These are phyloP conservation scores for Crotalus horridus DNA, from an alignment of 2,113 vertebrate genomes.

Conservation along the genomic window DNA sequence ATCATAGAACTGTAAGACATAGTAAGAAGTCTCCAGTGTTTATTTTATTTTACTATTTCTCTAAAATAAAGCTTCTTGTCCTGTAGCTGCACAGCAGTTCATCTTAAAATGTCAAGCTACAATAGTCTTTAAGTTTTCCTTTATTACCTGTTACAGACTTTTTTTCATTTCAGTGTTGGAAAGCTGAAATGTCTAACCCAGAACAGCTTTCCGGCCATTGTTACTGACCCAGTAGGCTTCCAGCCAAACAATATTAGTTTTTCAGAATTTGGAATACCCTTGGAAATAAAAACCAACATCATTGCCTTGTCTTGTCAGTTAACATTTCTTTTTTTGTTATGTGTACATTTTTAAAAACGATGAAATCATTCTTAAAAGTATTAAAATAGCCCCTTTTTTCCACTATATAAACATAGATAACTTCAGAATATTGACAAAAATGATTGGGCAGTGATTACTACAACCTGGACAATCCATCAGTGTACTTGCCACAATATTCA, in stretches of 20 bases:
- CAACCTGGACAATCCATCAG: neutral
- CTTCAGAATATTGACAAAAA: neutral
- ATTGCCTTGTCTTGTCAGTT: neutral
- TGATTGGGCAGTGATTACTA: neutral
- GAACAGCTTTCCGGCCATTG: neutral
- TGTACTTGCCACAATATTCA: neutral
- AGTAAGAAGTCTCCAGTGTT: neutral
- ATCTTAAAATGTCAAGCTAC: neutral
- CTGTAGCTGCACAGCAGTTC: neutral
- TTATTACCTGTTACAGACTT: neutral
- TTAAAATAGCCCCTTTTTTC: neutral
- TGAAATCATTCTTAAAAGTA: neutral
- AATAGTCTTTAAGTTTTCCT: neutral
- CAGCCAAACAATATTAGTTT: neutral
- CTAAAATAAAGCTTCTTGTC: neutral
- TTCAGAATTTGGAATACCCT: neutral
- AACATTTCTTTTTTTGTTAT: neutral
- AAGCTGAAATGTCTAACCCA: neutral
- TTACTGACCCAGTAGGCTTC: neutral
- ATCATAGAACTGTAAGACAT: neutral
- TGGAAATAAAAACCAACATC: neutral
- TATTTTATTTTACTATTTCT: neutral
- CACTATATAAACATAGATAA: neutral
- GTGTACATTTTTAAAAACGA: too few species aligned
- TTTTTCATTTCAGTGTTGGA: neutral